phyloP scores from a whole-genome alignment of 2,113 vertebrate genomes.

The Myiozetetes cayanensis region DNA sequence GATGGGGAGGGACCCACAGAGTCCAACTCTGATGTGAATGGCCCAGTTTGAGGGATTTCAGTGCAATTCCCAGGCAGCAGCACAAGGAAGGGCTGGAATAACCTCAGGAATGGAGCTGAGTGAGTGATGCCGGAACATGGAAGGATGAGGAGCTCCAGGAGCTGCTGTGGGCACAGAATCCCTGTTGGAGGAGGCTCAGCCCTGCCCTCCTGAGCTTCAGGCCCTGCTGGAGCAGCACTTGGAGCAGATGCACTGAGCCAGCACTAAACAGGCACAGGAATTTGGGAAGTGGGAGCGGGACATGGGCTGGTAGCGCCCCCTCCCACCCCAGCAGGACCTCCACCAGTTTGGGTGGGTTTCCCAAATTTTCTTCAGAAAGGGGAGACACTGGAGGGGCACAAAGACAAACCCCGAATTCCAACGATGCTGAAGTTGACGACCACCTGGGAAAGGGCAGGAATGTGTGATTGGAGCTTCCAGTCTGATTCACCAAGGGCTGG shows the following conservation, averaged over 20 bases:
- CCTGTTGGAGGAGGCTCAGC: neutral
- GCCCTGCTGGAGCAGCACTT: neutral
- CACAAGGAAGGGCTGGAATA: neutral
- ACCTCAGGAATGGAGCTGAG: neutral
- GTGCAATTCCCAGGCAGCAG: neutral
- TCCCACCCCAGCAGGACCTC: neutral
- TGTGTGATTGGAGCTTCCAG: neutral
- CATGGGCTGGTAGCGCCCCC: neutral
- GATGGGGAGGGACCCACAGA: too few relatives aligned
- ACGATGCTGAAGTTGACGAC: neutral
- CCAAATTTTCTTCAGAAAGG: neutral
- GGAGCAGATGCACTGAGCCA: neutral
- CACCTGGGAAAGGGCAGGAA: neutral
- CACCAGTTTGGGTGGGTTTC: neutral
- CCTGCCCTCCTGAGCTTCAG: neutral
- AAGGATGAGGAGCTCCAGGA: neutral
- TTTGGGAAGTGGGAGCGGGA: neutral
- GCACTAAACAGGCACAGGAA: neutral
- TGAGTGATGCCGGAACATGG: rapidly evolving
- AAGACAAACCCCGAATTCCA: neutral
- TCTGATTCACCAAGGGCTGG: neutral
- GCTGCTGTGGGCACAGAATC: neutral
- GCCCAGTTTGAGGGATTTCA: neutral
- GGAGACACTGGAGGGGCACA: neutral
- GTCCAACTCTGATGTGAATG: too few relatives aligned